Evolutionary conservation across 2,113 vertebrate genomes (phyloP), one percentile per base, ranked within the genome.

Genomic region (Dipodomys stephensi): DNA sequence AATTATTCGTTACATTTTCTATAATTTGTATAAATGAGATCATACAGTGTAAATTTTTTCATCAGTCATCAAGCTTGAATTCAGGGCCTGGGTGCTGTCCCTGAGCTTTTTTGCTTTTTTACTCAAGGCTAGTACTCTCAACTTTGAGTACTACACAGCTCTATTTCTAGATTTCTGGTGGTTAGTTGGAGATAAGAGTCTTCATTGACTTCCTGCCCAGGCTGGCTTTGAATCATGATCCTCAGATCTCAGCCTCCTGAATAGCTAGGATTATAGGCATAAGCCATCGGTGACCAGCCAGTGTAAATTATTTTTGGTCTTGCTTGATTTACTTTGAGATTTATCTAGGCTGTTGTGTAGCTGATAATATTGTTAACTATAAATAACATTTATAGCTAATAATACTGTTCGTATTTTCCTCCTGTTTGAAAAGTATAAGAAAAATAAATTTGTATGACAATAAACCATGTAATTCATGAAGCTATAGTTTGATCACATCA

Each of bases 1-100:
- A 39, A 88, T 81, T 88, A 65, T 72, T 39, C 39, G 60, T 76
- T 87, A 27, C 39, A 87, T 76, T 90, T 90, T 90, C 46, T 83
- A 23, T 30, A 64, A 20, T 88, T 69, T 67, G 15, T 9, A 73
- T 91, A 53, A 13, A 13, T 53, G 49, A 53, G 10, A 53, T 53
- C 49, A 53, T 53, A 53, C 49, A 53, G 49, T 39, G 49, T 53
- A 13, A 53, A 53, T 53, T 53, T 53, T 53, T 53, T 13, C 8
- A 11, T 53, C 49, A 53, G 49, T 53, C 49, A 12, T 53, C 8
- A 12, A 12, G 49, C 12, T 53, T 53, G 49, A 53, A 53, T 12
- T 53, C 49, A 53, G 49, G 49, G 49, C 49, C 49, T 53, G 49
- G 49, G 35, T 39, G 35, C 35, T 39, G 35, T 39, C 49, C 49